Conservation (phyloP, 1,140 invertebrate genomes). For the roundworm (Caenorhabditis elegans) region WBcel235 BX284605.5:6758001-6758500, state of each 20-base stretch:
- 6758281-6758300: slow-evolving; percentile 32
- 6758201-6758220: slow-evolving; percentile 1
- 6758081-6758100: no score
- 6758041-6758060: no score
- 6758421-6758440: neutral
- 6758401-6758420: neutral
- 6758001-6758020: no score
- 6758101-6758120: no score
- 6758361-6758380: slow-evolving; percentile 14
- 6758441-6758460: slow-evolving; percentile 27
- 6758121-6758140: slow-evolving; percentile 27
- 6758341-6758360: slow-evolving; percentile 27
- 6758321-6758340: slow-evolving; percentile 28
- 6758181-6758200: slow-evolving; percentile 29
- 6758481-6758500: slow-evolving; percentile 21
- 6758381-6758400: slow-evolving; percentile 6
- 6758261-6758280: slow-evolving; percentile 31
- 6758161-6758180: slow-evolving; percentile 31
- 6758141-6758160: slow-evolving; percentile 19
- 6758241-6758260: slow-evolving; percentile 32
- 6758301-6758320: slow-evolving; percentile 29
- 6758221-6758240: slow-evolving; percentile 9
- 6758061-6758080: no score
- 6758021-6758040: no score
- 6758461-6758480: slow-evolving; percentile 25